phyloP scores from a whole-genome alignment of 2,113 vertebrate species.

The Sclerurus mexicanus region DNA sequence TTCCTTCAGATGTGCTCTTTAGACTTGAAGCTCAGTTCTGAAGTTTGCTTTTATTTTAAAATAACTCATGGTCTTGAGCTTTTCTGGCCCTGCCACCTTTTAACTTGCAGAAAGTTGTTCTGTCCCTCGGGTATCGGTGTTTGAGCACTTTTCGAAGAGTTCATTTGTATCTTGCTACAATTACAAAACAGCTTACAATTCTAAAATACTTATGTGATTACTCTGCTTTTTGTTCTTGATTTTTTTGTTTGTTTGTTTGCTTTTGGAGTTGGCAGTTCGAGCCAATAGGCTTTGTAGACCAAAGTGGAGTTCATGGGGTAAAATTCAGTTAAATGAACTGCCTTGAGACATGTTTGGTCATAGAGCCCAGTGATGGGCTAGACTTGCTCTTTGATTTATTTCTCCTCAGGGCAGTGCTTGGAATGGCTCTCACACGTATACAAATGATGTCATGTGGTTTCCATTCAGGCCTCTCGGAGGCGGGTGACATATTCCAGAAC shows the following conservation, averaged over 20 bases:
- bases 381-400: not conserved
- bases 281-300: not conserved
- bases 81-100: not conserved
- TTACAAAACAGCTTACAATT: not conserved
- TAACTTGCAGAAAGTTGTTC: not conserved
- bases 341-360: not conserved
- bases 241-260: not conserved
- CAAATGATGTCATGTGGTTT: not conserved
- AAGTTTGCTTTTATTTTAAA: not conserved
- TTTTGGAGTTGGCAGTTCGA: not conserved
- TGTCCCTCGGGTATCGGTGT: not conserved
- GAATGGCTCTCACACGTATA: not conserved
- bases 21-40: not conserved
- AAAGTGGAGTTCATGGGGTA: not conserved
- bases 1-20: not conserved
- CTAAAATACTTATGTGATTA: not conserved
- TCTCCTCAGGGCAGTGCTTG: not conserved
- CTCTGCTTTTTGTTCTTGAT: not conserved
- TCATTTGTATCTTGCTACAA: not conserved
- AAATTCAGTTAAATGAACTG: not conserved
- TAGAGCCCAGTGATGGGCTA: not conserved
- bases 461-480: not conserved
- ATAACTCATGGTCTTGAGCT: not conserved
- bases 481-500: not conserved
- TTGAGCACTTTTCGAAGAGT: not conserved